Percentiles rank a stretch among this genome's conserved stretches.
phyloP scores from a whole-genome alignment of 2,888 invertebrate species.

The Trachelus iudaicus region DNA sequence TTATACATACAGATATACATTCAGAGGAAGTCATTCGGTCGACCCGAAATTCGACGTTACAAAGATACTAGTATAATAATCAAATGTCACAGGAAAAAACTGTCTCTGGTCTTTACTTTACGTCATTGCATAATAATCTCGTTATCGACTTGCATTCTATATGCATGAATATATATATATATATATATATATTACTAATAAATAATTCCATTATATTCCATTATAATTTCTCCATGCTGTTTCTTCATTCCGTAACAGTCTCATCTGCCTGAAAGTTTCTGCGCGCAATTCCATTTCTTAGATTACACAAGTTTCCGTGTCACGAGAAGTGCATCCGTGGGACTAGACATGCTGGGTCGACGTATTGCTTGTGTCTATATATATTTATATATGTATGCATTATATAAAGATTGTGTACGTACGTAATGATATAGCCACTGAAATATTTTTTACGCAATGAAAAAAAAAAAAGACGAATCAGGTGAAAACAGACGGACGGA shows the following conservation, averaged over 20 bases:
- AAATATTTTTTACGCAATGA: neutral
- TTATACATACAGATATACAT: neutral
- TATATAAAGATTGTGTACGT: too few relatives aligned
- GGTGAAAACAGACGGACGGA: neutral
- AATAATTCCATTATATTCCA: neutral
- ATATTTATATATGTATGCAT: too few relatives aligned
- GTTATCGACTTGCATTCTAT: neutral
- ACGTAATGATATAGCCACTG: too few relatives aligned
- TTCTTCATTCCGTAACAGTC: neutral
- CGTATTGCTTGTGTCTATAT: neutral
- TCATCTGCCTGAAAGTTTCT: neutral
- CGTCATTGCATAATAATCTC: neutral
- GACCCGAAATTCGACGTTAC: neutral
- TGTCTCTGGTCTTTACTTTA: neutral
- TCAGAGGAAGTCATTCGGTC: neutral
- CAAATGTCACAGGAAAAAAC: neutral
- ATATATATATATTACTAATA: neutral
- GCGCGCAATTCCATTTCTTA: slow-evolving; percentile 2
- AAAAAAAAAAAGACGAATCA: neutral
- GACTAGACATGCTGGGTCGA: neutral
- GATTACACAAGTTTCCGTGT: neutral
- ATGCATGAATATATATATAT: neutral
- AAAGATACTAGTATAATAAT: neutral
- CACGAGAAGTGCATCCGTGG: neutral
- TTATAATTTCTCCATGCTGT: neutral